phyloP scores from a whole-genome alignment of 2,113 vertebrate species.

The Irena cyanogastra region DNA sequence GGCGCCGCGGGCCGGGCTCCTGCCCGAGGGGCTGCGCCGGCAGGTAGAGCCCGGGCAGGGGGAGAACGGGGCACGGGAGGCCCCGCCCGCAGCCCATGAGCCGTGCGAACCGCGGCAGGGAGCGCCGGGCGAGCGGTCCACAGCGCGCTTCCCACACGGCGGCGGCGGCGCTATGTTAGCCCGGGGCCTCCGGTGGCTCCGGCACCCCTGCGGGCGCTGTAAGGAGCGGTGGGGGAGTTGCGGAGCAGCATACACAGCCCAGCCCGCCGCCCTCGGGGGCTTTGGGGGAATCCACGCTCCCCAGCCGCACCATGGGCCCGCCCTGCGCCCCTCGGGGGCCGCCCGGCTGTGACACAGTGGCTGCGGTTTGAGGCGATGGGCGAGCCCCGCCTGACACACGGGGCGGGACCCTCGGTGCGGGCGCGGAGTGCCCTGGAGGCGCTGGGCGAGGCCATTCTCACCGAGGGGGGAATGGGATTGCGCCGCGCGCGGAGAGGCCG shows the following conservation, averaged over 20 bases:
- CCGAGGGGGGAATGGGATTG: neutral
- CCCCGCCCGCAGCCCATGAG: neutral
- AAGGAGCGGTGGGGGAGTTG: neutral
- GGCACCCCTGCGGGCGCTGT: neutral
- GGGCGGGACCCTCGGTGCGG: neutral
- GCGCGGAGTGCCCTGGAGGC: neutral
- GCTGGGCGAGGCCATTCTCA: neutral
- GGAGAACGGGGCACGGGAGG: neutral
- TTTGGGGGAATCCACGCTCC: rapidly evolving
- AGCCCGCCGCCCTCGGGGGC: too few species aligned
- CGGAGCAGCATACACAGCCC: rapidly evolving
- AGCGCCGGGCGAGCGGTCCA: neutral
- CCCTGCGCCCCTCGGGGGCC: rapidly evolving
- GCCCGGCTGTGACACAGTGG: rapidly evolving
- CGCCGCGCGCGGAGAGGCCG: rapidly evolving
- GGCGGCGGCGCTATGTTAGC: neutral
- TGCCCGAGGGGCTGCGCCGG: neutral
- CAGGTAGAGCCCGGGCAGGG: neutral
- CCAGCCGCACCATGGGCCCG: rapidly evolving
- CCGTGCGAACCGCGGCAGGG: neutral
- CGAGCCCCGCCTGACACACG: neutral
- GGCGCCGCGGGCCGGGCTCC: neutral
- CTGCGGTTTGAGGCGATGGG: rapidly evolving
- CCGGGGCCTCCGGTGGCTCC: neutral
- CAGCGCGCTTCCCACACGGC: neutral